Base-by-base conservation (phyloP, 2,797 vertebrate genomes). In the Hemibagrus guttatus region DNA sequence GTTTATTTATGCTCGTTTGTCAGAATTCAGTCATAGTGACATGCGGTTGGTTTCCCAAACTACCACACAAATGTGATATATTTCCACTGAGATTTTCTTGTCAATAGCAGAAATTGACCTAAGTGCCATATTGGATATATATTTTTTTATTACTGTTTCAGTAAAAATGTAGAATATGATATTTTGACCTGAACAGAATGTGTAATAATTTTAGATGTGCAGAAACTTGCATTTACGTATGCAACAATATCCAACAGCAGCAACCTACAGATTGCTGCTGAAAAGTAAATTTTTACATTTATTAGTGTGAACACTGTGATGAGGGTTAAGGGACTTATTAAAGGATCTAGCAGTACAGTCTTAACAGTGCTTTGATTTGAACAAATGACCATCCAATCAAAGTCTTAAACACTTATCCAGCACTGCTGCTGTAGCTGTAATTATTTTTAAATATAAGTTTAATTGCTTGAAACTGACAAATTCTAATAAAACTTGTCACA, bases 391-490 rank as follows among this genome's bases (percentile, higher is more conserved):
- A 3, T 52, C 46, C 72, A 49, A 75, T 28, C 72, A 74, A 52
- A 49, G 72, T 26, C 14, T 75, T 52, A 16, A 75, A 2, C 46
- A 75, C 46, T 52, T 46, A 28, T 2, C 23, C n/a, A 75, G 26
- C 16, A 35, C 31, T 68, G 17, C 49, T 23, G 26, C 21, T 61
- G 13, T 16, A 80, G 35, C 69, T 52, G 71, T 87, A 82, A 87
- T 90, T 72, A 81, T 88, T 90, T 85, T 85, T 87, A 35, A 69
- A 85, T 23, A 78, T 8, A 39, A 13, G 11, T 42, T n/a, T 72
- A 81, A 86, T 84, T 28, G 19, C 66, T 26, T 26, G 7, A 28
- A 74, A 71, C 59, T 84, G 46, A 86, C 63, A 72, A n/a, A 81
- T 84, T 71, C 64, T 12, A 71, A 74, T 63, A 12, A 49, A 83